These are phyloP conservation scores for Takifugu flavidus DNA, from an alignment of 2,113 vertebrate genomes.

Conservation along the genomic window DNA sequence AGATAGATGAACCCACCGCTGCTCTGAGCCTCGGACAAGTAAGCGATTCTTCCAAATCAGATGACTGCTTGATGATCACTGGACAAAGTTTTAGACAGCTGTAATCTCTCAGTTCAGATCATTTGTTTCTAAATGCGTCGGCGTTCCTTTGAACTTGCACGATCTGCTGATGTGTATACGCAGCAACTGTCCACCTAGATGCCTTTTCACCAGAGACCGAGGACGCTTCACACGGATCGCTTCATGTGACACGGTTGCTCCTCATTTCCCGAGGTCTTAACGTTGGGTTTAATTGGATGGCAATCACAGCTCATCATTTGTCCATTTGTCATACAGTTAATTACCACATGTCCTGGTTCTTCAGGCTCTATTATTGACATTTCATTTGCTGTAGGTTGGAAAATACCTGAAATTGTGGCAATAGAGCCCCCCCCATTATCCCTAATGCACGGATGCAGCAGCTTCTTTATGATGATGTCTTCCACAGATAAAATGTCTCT, in stretches of 20 bases:
- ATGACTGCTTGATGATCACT: not conserved
- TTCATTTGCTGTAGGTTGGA: conserved; percentile 10
- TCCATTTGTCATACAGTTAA: conserved; percentile 3
- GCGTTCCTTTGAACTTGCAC: not conserved
- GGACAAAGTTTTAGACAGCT: too few relatives aligned
- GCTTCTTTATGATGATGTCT: conserved; percentile 37
- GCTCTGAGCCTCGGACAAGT: conserved; percentile 50
- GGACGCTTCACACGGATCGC: not conserved
- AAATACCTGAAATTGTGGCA: not conserved
- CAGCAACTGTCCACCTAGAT: not conserved
- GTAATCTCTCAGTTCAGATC: too few relatives aligned
- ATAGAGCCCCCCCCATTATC: conserved; percentile 22
- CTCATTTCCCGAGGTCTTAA: conserved; percentile 20
- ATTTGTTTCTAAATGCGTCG: not conserved
- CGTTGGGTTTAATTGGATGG: conserved; percentile 4
- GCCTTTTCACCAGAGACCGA: not conserved
- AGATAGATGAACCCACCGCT: conserved; percentile 5
- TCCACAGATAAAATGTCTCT: not conserved
- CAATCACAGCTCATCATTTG: conserved; percentile 3
- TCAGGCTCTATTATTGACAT: not conserved
- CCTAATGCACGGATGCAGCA: conserved; percentile 42
- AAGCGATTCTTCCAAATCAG: conserved; percentile 33
- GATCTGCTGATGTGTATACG: not conserved
- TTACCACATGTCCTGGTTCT: not conserved
- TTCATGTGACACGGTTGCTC: conserved; percentile 2